Evolutionary conservation across 30 jellyfish, hydroid and myxozoan species (phyloP).

Genomic region (Sanderia malayensis): DNA sequence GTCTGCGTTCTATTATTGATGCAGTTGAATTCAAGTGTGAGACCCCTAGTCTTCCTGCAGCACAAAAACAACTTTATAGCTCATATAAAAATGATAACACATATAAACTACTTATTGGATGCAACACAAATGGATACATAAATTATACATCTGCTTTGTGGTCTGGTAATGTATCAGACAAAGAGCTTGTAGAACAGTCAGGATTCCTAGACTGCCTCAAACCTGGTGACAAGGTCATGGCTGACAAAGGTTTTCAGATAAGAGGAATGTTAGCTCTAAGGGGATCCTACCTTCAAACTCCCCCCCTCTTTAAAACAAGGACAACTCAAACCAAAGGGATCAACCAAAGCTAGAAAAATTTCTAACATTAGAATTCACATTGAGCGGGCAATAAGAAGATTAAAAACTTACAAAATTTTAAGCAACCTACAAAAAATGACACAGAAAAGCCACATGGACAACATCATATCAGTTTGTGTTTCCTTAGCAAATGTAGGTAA

Average conservation of each 20-base stretch:
- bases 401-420: conserved; percentile 16
- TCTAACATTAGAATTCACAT: conserved; percentile 33
- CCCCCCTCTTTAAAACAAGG: conserved; percentile 37
- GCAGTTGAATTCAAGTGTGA: conserved; percentile 14
- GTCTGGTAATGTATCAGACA: conserved; percentile 6
- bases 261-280: conserved; percentile 28
- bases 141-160: conserved; percentile 7
- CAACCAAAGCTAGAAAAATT: conserved; percentile 32
- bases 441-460: conserved; percentile 24
- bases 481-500: conserved; percentile 26
- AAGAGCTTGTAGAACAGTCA: conserved; percentile 1
- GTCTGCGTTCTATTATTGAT: conserved; percentile 21
- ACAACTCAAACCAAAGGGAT: conserved; percentile 34
- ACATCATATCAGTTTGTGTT: conserved; percentile 19
- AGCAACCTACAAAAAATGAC: conserved; percentile 17
- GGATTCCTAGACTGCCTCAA: conserved; percentile 33
- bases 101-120: conserved; percentile 16
- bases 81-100: conserved; percentile 11
- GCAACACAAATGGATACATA: conserved; percentile 12
- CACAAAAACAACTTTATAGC: conserved; percentile 19
- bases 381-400: conserved; percentile 42
- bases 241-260: conserved; percentile 34
- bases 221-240: conserved; percentile 26
- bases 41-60: conserved; percentile 23
- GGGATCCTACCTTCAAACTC: conserved; percentile 12